Percentiles rank a stretch among this genome's conserved stretches.
Conservation (phyloP, 2,888 invertebrate genomes). For the Seladonia tumulorum region DNA sequence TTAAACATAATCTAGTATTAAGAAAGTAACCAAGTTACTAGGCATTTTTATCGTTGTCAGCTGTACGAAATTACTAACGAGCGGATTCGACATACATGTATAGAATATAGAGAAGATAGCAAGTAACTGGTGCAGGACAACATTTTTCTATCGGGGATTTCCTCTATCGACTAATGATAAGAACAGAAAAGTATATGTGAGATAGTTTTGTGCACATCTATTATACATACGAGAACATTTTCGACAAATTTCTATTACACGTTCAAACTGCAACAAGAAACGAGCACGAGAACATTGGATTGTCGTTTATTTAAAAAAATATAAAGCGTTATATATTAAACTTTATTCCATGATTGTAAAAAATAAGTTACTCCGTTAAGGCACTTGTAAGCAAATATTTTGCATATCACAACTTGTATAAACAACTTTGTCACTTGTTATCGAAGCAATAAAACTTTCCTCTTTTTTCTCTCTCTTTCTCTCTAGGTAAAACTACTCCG, state of each 20-base stretch:
- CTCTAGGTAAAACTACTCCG: constrained; percentile 42
- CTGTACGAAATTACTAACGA: constrained; percentile 22
- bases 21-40: neutral
- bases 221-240: neutral
- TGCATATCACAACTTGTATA: constrained; percentile 26
- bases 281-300: neutral
- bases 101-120: constrained; percentile 29
- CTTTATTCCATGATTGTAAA: constrained; percentile 46
- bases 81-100: constrained; percentile 1
- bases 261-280: constrained; percentile 6
- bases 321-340: constrained; percentile 46
- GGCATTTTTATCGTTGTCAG: neutral
- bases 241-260: neutral
- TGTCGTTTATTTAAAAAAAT: constrained; percentile 6
- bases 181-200: neutral
- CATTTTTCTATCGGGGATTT: constrained; percentile 25
- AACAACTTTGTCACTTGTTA: constrained; percentile 44
- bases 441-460: constrained; percentile 35
- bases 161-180: constrained; percentile 29
- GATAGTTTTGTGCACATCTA: neutral
- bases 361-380: constrained; percentile 54
- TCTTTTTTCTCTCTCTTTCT: neutral
- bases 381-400: constrained; percentile 35
- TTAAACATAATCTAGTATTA: constrained; percentile 32
- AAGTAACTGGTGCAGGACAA: constrained; percentile 39